Conservation (phyloP, 2,797 vertebrate species). For the Epinephelus awoara region DNA sequence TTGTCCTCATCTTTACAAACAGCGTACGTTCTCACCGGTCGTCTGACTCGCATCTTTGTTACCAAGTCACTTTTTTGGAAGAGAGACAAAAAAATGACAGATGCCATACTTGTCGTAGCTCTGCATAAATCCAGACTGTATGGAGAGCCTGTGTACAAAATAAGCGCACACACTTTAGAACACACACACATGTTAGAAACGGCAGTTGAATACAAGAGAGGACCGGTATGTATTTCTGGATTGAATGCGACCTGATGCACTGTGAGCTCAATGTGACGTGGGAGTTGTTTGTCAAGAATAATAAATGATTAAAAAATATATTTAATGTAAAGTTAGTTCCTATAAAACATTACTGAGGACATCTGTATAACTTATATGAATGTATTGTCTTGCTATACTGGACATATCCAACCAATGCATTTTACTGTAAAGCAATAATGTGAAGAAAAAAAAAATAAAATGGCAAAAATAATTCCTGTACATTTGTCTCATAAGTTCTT, state of each 20-base stretch:
- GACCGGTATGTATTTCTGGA: constrained; percentile 80
- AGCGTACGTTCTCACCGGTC: constrained; percentile 47
- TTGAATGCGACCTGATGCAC: constrained; percentile 96
- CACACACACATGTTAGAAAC: constrained; percentile 53
- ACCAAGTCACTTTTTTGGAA: constrained; percentile 51
- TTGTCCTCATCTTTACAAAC: constrained; percentile 45
- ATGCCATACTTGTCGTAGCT: constrained; percentile 69
- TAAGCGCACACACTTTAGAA: constrained; percentile 65
- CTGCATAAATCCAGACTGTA: constrained; percentile 71
- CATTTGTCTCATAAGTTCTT: constrained; percentile 78
- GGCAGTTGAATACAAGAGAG: constrained; percentile 56
- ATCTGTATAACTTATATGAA: constrained; percentile 90
- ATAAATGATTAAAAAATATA: constrained; percentile 82
- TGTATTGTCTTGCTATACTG: constrained; percentile 91
- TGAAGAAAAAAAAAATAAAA: constrained; percentile 85
- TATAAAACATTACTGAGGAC: constrained; percentile 86
- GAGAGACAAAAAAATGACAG: constrained; percentile 16
- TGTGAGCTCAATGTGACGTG: constrained; percentile 97
- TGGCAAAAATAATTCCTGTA: constrained; percentile 82
- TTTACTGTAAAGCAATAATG: constrained; percentile 91
- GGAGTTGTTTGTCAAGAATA: constrained; percentile 92
- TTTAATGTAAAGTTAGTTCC: constrained; percentile 90
- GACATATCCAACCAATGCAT: constrained; percentile 89
- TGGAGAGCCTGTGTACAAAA: constrained; percentile 68
- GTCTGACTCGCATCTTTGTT: constrained; percentile 58